Evolutionary conservation across 2,113 vertebrate species (phyloP).

Genomic region (Piliocolobus tephrosceles): DNA sequence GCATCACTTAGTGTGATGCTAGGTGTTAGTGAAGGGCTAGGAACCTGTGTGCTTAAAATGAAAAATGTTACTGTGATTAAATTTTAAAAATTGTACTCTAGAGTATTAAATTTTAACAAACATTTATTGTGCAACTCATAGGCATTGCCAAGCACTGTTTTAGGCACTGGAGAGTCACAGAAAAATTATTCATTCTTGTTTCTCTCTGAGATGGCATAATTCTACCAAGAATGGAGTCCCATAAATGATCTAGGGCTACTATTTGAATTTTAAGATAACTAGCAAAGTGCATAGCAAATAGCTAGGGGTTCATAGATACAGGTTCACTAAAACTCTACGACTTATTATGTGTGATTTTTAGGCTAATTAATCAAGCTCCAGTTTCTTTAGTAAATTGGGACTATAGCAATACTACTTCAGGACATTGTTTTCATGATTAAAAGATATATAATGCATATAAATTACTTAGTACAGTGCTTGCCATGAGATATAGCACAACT

Average conservation of each 20-base stretch:
- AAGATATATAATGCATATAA: background rate
- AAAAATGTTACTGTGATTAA: background rate
- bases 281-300: background rate
- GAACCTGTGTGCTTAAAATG: background rate
- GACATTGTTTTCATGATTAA: background rate
- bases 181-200: background rate
- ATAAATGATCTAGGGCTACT: background rate
- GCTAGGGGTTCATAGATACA: background rate
- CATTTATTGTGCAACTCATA: background rate
- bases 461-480: background rate
- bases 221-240: background rate
- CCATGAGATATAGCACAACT: background rate
- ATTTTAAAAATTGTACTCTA: background rate
- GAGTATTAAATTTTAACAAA: background rate
- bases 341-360: background rate
- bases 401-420: background rate
- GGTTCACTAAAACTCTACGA: background rate
- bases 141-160: background rate
- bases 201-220: background rate
- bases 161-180: background rate
- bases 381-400: background rate
- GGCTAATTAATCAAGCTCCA: background rate
- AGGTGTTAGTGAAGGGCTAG: background rate
- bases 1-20: background rate
- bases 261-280: background rate